phyloP scores from a whole-genome alignment of 2,888 invertebrate species.

The Microdon myrmicae region DNA sequence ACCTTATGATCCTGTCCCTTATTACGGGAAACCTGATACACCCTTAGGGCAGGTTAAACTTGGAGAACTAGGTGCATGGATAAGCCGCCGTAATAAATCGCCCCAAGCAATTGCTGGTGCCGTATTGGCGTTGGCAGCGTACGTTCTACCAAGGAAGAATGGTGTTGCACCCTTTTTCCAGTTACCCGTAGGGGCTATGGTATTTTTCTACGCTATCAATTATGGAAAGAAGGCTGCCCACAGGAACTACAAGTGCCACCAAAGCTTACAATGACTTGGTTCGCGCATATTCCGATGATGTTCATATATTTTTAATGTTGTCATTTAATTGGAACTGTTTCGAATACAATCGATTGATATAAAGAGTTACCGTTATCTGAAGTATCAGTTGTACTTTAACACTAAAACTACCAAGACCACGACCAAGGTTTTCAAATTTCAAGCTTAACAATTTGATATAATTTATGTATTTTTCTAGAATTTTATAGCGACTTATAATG shows the following conservation, averaged over 20 bases:
- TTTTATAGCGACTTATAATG: too few relatives aligned
- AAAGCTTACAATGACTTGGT: constrained; percentile 62
- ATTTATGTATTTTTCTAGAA: too few relatives aligned
- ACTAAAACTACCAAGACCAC: too few relatives aligned
- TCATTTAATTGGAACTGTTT: too few relatives aligned
- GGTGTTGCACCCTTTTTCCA: constrained; percentile 85
- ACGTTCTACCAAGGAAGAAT: constrained; percentile 79
- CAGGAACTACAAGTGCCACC: constrained; percentile 89
- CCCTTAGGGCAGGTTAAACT: constrained; percentile 89
- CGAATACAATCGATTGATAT: too few relatives aligned
- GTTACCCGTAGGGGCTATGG: constrained; percentile 74
- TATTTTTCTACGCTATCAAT: constrained; percentile 83
- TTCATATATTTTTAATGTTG: too few relatives aligned
- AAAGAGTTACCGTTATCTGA: too few relatives aligned
- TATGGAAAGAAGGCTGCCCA: constrained; percentile 83
- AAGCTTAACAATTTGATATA: too few relatives aligned
- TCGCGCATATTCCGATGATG: too few relatives aligned
- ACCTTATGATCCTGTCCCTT: constrained; percentile 92
- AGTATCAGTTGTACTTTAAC: too few relatives aligned
- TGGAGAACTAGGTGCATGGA: constrained; percentile 83
- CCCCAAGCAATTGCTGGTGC: constrained; percentile 75
- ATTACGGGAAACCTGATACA: constrained; percentile 94
- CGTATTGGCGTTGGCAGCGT: constrained; percentile 84
- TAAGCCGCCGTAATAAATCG: constrained; percentile 84
- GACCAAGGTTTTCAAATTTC: too few relatives aligned